These are phyloP conservation scores for Pipistrellus nathusii DNA, from an alignment of 2,797 vertebrate genomes.

Conservation along the genomic window DNA sequence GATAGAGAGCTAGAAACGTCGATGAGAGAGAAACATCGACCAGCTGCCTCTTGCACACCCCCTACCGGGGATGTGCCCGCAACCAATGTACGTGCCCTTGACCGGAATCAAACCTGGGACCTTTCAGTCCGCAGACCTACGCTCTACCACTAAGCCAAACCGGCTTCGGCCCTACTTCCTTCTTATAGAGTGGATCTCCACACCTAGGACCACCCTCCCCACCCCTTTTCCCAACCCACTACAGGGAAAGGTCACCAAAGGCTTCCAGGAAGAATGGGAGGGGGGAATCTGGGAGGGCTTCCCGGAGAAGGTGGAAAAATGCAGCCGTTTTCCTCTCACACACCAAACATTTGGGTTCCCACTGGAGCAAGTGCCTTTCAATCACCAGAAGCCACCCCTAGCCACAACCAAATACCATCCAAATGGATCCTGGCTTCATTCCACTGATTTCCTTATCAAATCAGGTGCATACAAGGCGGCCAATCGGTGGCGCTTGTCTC, in stretches of 20 bases:
- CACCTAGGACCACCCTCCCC: not conserved
- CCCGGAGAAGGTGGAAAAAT: not conserved
- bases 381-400: not conserved
- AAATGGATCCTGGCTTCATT: not conserved
- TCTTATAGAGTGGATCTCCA: not conserved
- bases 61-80: no score
- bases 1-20: no score
- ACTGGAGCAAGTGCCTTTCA: not conserved
- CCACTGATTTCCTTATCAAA: not conserved
- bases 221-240: not conserved
- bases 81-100: no score
- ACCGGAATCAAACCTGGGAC: no score
- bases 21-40: no score
- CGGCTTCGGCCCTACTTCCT: not conserved
- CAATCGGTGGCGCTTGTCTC: constrained; percentile 74
- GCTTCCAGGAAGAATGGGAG: not conserved
- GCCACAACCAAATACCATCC: not conserved
- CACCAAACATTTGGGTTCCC: not conserved
- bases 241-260: not conserved
- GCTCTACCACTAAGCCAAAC: no score
- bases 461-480: not conserved
- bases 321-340: not conserved
- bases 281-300: not conserved
- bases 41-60: no score
- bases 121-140: no score